Evolutionary conservation across 1,140 invertebrate species (phyloP).

Genomic region (Agraylea sexmaculata): DNA sequence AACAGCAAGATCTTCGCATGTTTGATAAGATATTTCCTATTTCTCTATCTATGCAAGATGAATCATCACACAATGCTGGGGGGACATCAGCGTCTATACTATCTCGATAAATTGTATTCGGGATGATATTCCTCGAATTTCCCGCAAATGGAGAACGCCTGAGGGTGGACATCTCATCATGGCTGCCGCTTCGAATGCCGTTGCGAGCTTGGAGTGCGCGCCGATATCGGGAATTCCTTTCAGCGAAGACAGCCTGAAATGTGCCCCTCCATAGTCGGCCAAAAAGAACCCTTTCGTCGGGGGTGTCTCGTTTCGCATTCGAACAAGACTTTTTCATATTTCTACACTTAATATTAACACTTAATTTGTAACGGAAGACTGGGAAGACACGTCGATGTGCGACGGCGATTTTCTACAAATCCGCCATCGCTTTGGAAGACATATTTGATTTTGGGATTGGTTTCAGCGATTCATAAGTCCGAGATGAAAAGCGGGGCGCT

Average conservation of each 20-base stretch:
- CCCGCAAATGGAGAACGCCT: not conserved
- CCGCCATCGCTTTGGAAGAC: conserved; percentile 26
- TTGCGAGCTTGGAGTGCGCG: conserved; percentile 25
- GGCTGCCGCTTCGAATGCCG: not conserved
- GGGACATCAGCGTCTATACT: conserved; percentile 15
- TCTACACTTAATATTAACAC: conserved; percentile 2
- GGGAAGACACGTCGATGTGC: conserved; percentile 17
- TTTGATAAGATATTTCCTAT: conserved; percentile 31
- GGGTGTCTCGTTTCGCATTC: conserved; percentile 27
- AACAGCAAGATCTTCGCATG: conserved; percentile 33
- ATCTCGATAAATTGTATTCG: not conserved
- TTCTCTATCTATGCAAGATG: conserved; percentile 28
- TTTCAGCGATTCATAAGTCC: too few relatives aligned
- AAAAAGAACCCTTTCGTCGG: conserved; percentile 45
- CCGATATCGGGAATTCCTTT: conserved; percentile 25
- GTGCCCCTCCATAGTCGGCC: conserved; percentile 51
- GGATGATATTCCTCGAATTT: not conserved
- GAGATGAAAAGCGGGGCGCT: too few relatives aligned
- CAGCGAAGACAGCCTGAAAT: conserved; percentile 38
- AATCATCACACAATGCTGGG: conserved; percentile 21
- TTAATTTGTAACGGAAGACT: conserved; percentile 22
- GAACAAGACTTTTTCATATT: conserved; percentile 2
- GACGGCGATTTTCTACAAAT: conserved; percentile 12
- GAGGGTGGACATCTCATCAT: not conserved
- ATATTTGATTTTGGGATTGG: conserved; percentile 33